Evolutionary conservation across 2,888 invertebrate species (phyloP).

Genomic region (Polymixis lichenea): DNA sequence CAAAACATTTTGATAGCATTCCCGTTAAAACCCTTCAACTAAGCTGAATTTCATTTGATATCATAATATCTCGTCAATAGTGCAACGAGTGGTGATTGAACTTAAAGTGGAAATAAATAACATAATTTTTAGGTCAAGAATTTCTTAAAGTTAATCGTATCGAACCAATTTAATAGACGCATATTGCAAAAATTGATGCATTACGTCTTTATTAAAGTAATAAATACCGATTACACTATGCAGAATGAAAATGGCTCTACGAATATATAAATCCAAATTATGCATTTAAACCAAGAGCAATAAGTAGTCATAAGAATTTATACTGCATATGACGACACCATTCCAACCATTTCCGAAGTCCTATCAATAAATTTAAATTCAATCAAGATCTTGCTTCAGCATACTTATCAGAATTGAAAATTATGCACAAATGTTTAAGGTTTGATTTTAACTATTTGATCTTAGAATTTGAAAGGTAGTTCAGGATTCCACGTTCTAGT

Average conservation of each 20-base stretch:
- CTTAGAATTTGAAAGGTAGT: conserved; percentile 12
- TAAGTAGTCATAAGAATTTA: conserved; percentile 39
- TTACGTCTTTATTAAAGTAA: background rate
- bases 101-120: conserved; percentile 4
- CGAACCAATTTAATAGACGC: conserved; percentile 5
- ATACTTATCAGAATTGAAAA: conserved; percentile 14
- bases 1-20: background rate
- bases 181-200: conserved; percentile 22
- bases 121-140: conserved; percentile 35
- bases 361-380: conserved; percentile 52
- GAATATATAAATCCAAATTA: conserved; percentile 24
- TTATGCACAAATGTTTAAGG: conserved; percentile 13
- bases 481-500: conserved; percentile 43
- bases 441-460: conserved; percentile 6
- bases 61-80: conserved; percentile 1
- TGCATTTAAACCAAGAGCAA: conserved; percentile 9
- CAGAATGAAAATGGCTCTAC: conserved; percentile 21
- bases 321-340: conserved; percentile 24
- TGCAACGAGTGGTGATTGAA: background rate
- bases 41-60: background rate
- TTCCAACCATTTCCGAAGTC: conserved; percentile 30
- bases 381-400: conserved; percentile 33
- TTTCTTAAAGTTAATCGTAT: conserved; percentile 17
- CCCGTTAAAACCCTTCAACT: background rate
- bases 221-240: conserved; percentile 16